A percentile compares a stretch with the other conserved stretches of the same genome.
phyloP scores from a whole-genome alignment of 2,797 vertebrate species.

The Macropodus opercularis region DNA sequence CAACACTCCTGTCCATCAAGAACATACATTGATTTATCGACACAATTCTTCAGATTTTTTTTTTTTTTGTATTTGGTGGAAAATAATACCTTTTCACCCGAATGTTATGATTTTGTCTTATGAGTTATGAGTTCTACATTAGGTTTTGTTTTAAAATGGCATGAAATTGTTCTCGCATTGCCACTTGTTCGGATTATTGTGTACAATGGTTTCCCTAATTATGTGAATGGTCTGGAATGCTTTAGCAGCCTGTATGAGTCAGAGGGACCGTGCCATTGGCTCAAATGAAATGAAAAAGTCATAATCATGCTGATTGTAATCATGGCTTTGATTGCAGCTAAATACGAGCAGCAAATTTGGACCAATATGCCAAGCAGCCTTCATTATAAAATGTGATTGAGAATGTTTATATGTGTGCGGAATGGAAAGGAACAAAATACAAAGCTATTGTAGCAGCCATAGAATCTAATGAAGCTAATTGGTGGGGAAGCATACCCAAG shows the following conservation, averaged over 20 bases:
- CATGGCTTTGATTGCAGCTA: slow-evolving; percentile 43
- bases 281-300: slow-evolving; percentile 51
- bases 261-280: slow-evolving; percentile 45
- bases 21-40: slow-evolving; percentile 62
- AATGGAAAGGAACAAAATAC: slow-evolving; percentile 50
- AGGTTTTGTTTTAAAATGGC: slow-evolving; percentile 33
- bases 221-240: slow-evolving; percentile 65
- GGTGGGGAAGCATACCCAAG: slow-evolving; percentile 48
- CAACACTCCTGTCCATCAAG: slow-evolving; percentile 47
- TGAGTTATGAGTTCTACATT: slow-evolving; percentile 32
- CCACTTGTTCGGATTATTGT: slow-evolving; percentile 17
- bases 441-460: slow-evolving; percentile 59
- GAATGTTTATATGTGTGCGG: slow-evolving; percentile 43
- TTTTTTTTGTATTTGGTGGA: slow-evolving; percentile 55
- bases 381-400: slow-evolving; percentile 63
- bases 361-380: slow-evolving; percentile 64
- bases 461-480: slow-evolving; percentile 42
- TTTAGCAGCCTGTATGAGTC: slow-evolving; percentile 60
- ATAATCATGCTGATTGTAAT: slow-evolving; percentile 39
- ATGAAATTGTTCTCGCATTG: slow-evolving; percentile 32
- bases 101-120: slow-evolving; percentile 38
- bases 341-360: slow-evolving; percentile 65
- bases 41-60: slow-evolving; percentile 35
- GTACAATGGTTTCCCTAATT: slow-evolving; percentile 13
- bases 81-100: slow-evolving; percentile 60